Base-by-base conservation (phyloP, 2,888 invertebrate genomes). In the Fabriciana adippe region DNA sequence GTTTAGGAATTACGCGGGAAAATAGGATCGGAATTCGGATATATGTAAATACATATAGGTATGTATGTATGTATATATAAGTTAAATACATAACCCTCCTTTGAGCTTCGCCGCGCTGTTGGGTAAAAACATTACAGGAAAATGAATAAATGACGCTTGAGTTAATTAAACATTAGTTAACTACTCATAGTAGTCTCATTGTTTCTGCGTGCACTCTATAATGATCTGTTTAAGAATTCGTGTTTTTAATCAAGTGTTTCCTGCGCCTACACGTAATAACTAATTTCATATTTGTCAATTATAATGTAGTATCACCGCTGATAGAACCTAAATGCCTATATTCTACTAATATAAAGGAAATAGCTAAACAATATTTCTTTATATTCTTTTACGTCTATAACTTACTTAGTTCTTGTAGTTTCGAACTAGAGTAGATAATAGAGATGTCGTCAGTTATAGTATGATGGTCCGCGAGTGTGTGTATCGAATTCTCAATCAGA, bases 161-260 rank as follows among this genome's bases (percentile, higher is more conserved):
- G 35, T 4, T 35, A 51, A 41, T 35, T 61, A 14, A 51, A 26
- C 47, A 47, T 51, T 61, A 16, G 59, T 47, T 47, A 21, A 59
- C 3, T 16, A 59, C 8, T 21, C 21, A 56, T 57, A 51, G 21
- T 56, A 51, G 55, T 26, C 21, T 21, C 51, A 45, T 35, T 47
- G 47, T 11, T 26, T 0, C 8, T 2, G 53, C 53, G 65, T 54
- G 51, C 48, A 47, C 16, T 26, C 26, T 45, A 35, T 21, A 21
- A 66, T 47, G 41, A 64, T 48, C 35, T 21, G 54, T 66, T 59
- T 45, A 41, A 47, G 26, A 21, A 48, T 60, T 60, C 54, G 53
- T 48, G 48, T 48, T 60, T 31, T 54, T 64, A 68, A 60, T 68
- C 65, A 56, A 59, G 55, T 68, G 55, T 51, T 53, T 68, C 68